Conservation (phyloP, 2,113 vertebrate species). For the Hemibagrus wyckioides region DNA sequence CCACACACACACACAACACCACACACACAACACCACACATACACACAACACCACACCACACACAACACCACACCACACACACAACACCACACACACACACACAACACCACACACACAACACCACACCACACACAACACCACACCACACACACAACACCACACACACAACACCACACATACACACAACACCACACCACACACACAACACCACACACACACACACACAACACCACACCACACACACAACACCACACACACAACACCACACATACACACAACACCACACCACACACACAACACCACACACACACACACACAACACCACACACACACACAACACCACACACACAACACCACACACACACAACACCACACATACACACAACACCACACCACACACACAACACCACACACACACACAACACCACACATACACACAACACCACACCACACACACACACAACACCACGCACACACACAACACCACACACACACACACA, state of each 20-base stretch:
- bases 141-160: constrained; percentile 7
- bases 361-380: no score
- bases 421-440: neutral
- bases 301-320: neutral
- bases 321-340: neutral
- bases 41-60: neutral
- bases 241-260: neutral
- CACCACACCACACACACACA: neutral
- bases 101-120: neutral
- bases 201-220: no score
- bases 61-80: no score
- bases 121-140: neutral
- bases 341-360: neutral
- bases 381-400: neutral
- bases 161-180: no score
- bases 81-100: no score
- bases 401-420: no score
- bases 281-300: neutral
- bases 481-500: neutral
- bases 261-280: no score
- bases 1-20: neutral
- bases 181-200: neutral
- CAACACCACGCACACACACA: neutral
- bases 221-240: neutral
- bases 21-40: neutral